Evolutionary conservation across 2,113 vertebrate species (phyloP).

Genomic region (Alectura lathami): DNA sequence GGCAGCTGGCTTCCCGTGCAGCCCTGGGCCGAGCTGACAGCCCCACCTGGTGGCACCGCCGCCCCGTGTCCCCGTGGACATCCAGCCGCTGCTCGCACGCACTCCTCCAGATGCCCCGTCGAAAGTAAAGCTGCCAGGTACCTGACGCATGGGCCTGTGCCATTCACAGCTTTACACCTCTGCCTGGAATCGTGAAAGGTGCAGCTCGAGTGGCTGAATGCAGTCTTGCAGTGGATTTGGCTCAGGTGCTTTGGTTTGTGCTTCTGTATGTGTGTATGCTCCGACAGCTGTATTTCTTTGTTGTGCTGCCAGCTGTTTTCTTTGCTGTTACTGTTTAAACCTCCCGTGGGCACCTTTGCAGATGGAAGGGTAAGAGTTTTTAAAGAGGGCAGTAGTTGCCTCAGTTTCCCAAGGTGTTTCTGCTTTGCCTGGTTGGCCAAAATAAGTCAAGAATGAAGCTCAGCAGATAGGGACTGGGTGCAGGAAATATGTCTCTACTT

Average conservation of each 20-base stretch:
- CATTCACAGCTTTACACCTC: not conserved
- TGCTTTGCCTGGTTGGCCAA: not conserved
- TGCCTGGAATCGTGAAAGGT: not conserved
- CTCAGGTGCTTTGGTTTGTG: not conserved
- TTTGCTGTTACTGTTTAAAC: not conserved
- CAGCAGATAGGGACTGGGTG: not conserved
- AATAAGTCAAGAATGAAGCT: not conserved
- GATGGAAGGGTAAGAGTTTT: not conserved
- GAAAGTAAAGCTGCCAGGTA: not conserved
- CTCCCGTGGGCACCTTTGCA: not conserved
- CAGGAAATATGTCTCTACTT: not conserved
- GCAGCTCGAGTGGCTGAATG: not conserved
- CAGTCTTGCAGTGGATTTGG: not conserved
- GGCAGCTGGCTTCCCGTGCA: rapidly evolving
- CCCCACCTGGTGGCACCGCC: not conserved
- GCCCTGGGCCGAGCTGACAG: not conserved
- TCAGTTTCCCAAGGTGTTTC: not conserved
- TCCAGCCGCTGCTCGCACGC: not conserved
- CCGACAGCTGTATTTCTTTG: not conserved
- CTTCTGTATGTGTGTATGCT: not conserved
- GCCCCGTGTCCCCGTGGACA: rapidly evolving
- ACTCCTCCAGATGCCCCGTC: too few relatives aligned
- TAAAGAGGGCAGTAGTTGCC: not conserved
- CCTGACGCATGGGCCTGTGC: not conserved
- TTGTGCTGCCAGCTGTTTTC: slow-evolving; percentile 5